Evolutionary conservation across 2,888 invertebrate genomes (phyloP), one percentile per base, ranked within the genome.

Genomic region (Zaprionus obscuricornis): DNA sequence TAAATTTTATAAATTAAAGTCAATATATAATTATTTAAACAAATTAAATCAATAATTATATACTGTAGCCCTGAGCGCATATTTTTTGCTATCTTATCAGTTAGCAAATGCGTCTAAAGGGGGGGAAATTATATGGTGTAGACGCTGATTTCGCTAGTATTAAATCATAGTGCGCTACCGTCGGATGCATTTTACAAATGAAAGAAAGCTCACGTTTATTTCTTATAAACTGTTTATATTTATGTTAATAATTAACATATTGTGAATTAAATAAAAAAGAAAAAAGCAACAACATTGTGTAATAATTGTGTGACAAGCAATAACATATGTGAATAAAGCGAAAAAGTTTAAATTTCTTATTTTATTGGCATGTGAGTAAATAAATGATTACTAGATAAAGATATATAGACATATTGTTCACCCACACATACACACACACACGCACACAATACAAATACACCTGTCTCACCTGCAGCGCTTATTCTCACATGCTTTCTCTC

Each of bases 71-170:
- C n/a, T n/a, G n/a, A n/a, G 75, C 20, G 13, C 14, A 39, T 45
- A 56, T 42, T 51, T 8, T 43, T 33, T 17, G 33, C 37, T 81
- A 81, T 81, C 81, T 81, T 81, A 81, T 81, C 79, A 63, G 56
- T 17, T 8, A 27, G 34, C 33, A 47, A n/a, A 37, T 66, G 60
- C 66, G 39, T 49, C 17, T 26, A 31, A n/a, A n/a, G n/a, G n/a
- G n/a, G n/a, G 13, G 31, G 20, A 18, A 26, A 36, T 46, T 42
- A 40, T 67, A 49, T 51, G 31, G 6, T n/a, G n/a, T 33, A 55
- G 22, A 56, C 49, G 50, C 57, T 63, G 39, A 49, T 66, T 68
- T 57, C 39, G 63, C 57, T 58, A 84, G 85, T 81, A 82, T 77
- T 77, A 81, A 55, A 82, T 73, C 58, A 62, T 47, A 31, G 58